Percentiles rank a stretch among this genome's conserved stretches.
Evolutionary conservation across 2,888 invertebrate species (phyloP).

Genomic region (Luperina testacea): DNA sequence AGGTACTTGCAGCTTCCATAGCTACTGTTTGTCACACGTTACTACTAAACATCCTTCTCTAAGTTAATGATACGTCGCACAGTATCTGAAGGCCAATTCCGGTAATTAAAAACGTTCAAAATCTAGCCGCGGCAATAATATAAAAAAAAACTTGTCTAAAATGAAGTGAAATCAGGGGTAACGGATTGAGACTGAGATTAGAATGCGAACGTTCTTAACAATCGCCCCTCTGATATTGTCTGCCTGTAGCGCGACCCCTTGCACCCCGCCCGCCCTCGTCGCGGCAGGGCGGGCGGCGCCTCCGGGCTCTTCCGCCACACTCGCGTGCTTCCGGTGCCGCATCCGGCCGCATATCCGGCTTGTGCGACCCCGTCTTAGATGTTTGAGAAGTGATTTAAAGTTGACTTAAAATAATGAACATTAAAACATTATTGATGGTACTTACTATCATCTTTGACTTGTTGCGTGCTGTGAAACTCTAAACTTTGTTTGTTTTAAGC

Average conservation of each 20-base stretch:
- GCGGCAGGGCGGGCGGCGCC: conserved; percentile 49
- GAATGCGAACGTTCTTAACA: neutral
- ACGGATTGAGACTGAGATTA: neutral
- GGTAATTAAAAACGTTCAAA: neutral
- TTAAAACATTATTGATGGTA: neutral
- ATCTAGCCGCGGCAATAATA: neutral
- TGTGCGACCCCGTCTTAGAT: conserved; percentile 23
- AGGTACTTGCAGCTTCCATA: neutral
- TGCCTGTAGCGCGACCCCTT: conserved; percentile 1
- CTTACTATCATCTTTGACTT: neutral
- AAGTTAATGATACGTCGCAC: conserved; percentile 3
- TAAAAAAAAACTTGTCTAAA: neutral
- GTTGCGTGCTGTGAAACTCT: neutral
- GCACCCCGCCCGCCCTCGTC: conserved; percentile 57
- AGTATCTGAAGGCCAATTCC: neutral
- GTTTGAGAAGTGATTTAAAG: neutral
- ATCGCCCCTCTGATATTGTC: neutral
- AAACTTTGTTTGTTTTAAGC: too few species aligned
- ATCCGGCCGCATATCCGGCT: conserved; percentile 84
- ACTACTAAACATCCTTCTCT: neutral
- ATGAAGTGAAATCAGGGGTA: neutral
- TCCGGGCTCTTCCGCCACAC: conserved; percentile 70
- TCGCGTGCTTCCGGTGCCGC: conserved; percentile 83
- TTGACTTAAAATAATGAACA: neutral
- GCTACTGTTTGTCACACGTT: neutral